These are phyloP conservation scores for Temnothorax nylanderi DNA, from an alignment of 1,140 invertebrate species.

Conservation along the genomic window DNA sequence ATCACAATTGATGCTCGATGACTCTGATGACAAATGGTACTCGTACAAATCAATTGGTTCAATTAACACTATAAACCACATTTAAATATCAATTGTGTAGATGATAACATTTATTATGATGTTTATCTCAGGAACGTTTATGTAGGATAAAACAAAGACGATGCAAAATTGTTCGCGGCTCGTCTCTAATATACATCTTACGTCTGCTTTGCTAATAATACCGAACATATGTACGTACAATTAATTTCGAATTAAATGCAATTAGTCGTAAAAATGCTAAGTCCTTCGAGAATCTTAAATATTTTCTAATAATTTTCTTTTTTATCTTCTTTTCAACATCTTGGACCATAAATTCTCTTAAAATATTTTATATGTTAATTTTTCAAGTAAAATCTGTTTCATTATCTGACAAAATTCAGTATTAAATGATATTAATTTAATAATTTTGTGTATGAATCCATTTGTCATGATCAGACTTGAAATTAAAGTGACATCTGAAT, in stretches of 20 bases:
- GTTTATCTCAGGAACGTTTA: slow-evolving; percentile 64
- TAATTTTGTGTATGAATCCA: slow-evolving; percentile 53
- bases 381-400: slow-evolving; percentile 3
- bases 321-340: not conserved
- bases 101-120: slow-evolving; percentile 46
- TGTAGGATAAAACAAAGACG: slow-evolving; percentile 58
- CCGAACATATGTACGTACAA: not conserved
- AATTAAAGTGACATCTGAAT: slow-evolving; percentile 63
- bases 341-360: not conserved
- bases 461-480: slow-evolving; percentile 65
- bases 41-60: slow-evolving; percentile 35
- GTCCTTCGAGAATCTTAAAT: not conserved
- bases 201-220: slow-evolving; percentile 7
- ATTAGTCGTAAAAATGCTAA: slow-evolving; percentile 42
- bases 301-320: slow-evolving; percentile 15
- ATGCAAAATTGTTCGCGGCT: slow-evolving; percentile 27
- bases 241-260: slow-evolving; percentile 67
- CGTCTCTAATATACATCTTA: slow-evolving; percentile 29
- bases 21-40: slow-evolving; percentile 59
- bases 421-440: slow-evolving; percentile 50
- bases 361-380: not conserved
- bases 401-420: slow-evolving; percentile 13
- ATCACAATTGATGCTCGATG: slow-evolving; percentile 19
- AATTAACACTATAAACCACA: slow-evolving; percentile 41
- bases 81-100: slow-evolving; percentile 51